Evolutionary conservation across 2,113 vertebrate genomes (phyloP).

Genomic region (Paramormyrops kingsleyae): DNA sequence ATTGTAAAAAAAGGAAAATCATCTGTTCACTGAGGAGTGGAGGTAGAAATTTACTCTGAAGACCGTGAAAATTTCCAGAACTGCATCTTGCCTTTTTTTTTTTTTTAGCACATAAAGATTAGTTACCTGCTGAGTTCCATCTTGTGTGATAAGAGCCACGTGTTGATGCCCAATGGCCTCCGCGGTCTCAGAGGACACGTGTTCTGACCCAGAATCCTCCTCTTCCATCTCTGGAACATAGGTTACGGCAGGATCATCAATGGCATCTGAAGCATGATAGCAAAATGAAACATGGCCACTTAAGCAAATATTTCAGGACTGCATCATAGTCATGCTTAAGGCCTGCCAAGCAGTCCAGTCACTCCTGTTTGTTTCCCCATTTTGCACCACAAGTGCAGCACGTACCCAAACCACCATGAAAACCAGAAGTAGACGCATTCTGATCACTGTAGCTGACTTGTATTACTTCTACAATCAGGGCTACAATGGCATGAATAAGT

Average conservation of each 20-base stretch:
- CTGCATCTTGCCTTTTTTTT: not conserved
- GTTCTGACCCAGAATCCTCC: slow-evolving; percentile 81
- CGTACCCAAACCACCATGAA: not conserved
- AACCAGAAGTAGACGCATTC: not conserved
- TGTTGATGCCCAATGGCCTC: slow-evolving; percentile 80
- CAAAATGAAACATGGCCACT: not conserved
- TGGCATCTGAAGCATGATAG: slow-evolving; percentile 62
- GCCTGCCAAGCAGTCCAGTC: not conserved
- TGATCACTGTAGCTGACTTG: not conserved
- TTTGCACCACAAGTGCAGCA: not conserved
- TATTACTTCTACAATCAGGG: not conserved
- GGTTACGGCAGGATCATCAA: slow-evolving; percentile 77
- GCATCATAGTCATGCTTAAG: not conserved
- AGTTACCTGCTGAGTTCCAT: slow-evolving; percentile 88
- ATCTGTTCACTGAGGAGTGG: not conserved
- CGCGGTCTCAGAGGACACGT: slow-evolving; percentile 70
- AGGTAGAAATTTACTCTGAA: not conserved
- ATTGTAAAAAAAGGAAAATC: not conserved
- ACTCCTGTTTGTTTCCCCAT: not conserved
- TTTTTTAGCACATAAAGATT: not conserved
- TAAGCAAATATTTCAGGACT: not conserved
- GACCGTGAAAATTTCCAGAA: not conserved
- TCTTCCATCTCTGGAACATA: slow-evolving; percentile 80
- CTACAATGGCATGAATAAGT: not conserved
- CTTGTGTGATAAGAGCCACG: slow-evolving; percentile 90